Conservation (phyloP, 2,113 vertebrate species). For the Planiliza haematocheilus region DNA sequence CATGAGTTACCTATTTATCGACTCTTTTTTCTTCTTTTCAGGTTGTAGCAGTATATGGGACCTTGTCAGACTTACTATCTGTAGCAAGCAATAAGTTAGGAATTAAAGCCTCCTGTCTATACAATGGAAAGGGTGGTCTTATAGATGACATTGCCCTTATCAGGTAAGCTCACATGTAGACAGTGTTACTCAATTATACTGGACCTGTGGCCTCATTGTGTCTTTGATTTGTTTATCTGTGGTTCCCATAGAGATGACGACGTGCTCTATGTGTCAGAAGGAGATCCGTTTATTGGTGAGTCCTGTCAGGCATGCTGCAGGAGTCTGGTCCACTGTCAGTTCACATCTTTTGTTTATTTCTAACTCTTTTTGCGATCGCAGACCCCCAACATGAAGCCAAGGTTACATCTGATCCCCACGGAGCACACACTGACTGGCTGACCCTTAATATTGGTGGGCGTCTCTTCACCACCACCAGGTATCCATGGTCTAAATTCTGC, state of each 20-base stretch:
- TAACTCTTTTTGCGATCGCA: constrained; percentile 55
- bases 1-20: constrained; percentile 6
- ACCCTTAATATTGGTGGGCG: constrained; percentile 96
- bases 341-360: background rate
- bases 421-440: constrained; percentile 93
- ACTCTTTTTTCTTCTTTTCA: constrained; percentile 57
- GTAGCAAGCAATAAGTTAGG: constrained; percentile 96
- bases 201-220: background rate
- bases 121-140: constrained; percentile 95
- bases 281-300: constrained; percentile 94
- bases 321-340: background rate
- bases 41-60: constrained; percentile 97
- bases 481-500: constrained; percentile 27
- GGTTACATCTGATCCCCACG: constrained; percentile 80
- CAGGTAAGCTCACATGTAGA: constrained; percentile 80
- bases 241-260: constrained; percentile 91
- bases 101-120: constrained; percentile 92
- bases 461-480: constrained; percentile 96
- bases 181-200: background rate
- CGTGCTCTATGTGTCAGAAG: constrained; percentile 96
- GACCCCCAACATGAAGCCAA: constrained; percentile 89
- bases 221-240: constrained; percentile 3
- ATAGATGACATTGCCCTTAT: constrained; percentile 97
- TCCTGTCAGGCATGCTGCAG: constrained; percentile 20
- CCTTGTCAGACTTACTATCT: constrained; percentile 92